phyloP scores from a whole-genome alignment of 2,888 invertebrate genomes.

The Mythimna lalbum region DNA sequence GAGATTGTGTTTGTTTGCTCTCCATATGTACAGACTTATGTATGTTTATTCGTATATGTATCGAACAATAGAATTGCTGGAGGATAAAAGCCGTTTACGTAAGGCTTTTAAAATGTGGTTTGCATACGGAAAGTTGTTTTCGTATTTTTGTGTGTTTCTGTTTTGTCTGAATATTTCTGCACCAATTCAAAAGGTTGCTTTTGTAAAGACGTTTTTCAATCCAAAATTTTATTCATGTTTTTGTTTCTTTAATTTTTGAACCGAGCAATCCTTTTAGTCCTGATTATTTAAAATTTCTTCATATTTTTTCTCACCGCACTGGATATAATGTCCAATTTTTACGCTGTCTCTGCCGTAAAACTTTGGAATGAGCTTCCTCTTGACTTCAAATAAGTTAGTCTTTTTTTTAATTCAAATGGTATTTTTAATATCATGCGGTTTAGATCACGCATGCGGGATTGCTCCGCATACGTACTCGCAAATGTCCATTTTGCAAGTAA shows the following conservation, averaged over 20 bases:
- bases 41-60: slow-evolving; percentile 12
- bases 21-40: not conserved
- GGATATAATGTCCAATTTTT: too few species aligned
- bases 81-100: slow-evolving; percentile 45
- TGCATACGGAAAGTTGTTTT: slow-evolving; percentile 24
- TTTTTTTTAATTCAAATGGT: too few species aligned
- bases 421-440: too few species aligned
- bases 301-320: too few species aligned
- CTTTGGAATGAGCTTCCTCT: too few species aligned
- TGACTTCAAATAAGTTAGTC: too few species aligned
- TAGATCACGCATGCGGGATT: too few species aligned
- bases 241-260: not conserved
- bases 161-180: slow-evolving; percentile 1
- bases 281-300: too few species aligned
- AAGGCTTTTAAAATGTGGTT: slow-evolving; percentile 51
- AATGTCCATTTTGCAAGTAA: too few species aligned
- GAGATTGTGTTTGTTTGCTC: slow-evolving; percentile 16
- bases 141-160: slow-evolving; percentile 27
- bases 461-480: too few species aligned
- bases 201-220: not conserved
- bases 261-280: not conserved
- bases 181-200: not conserved
- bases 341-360: too few species aligned
- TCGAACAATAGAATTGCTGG: slow-evolving; percentile 45
- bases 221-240: not conserved